Conservation (phyloP, 2,888 invertebrate species). For the Neoascia interrupta region DNA sequence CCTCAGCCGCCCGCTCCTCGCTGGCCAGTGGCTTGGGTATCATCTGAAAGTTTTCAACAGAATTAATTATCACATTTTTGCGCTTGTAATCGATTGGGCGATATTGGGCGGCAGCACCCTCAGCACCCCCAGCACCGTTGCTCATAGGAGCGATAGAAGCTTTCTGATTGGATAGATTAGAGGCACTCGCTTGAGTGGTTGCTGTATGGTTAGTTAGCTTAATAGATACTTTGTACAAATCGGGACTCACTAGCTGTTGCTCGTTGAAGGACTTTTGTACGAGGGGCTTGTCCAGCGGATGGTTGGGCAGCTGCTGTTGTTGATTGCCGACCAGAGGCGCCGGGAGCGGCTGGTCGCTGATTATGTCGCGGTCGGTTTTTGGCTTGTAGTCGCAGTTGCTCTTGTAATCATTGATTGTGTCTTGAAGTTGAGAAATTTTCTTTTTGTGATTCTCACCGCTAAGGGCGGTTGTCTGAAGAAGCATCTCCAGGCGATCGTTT, state of each 20-base stretch:
- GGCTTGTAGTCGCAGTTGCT: conserved; percentile 69
- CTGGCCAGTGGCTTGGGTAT: conserved; percentile 75
- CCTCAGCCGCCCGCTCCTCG: conserved; percentile 70
- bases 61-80: conserved; percentile 76
- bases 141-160: conserved; percentile 29
- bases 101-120: conserved; percentile 22
- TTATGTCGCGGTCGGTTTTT: conserved; percentile 22
- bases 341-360: conserved; percentile 27
- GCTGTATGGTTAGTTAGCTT: conserved; percentile 75
- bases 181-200: conserved; percentile 53
- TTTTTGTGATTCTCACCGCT: conserved; percentile 58
- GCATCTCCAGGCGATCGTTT: conserved; percentile 75
- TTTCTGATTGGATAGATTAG: conserved; percentile 46
- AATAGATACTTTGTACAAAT: conserved; percentile 78
- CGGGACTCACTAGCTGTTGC: conserved; percentile 79
- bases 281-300: conserved; percentile 72
- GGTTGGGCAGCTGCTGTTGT: conserved; percentile 35
- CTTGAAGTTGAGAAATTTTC: conserved; percentile 54
- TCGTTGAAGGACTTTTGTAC: conserved; percentile 77
- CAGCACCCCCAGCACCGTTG: conserved; percentile 48
- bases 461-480: conserved; percentile 73
- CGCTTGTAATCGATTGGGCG: conserved; percentile 46
- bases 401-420: conserved; percentile 68
- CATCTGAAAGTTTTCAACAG: conserved; percentile 81
- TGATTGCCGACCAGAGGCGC: conserved; percentile 21